Conservation (phyloP, 2,888 invertebrate species). For the Dendrolimus pini region DNA sequence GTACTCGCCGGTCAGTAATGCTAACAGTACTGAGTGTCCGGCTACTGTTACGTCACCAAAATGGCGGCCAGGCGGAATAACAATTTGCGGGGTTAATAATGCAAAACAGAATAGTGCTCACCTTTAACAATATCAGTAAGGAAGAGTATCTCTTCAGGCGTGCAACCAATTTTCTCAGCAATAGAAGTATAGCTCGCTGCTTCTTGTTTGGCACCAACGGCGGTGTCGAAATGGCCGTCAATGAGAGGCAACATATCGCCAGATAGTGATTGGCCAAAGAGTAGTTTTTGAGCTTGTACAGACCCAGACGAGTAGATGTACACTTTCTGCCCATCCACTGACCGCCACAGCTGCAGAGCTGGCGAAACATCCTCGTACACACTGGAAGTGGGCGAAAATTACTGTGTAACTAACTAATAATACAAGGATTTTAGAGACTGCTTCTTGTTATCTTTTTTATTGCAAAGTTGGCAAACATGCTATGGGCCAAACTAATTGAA, state of each 20-base stretch:
- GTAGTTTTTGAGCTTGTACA: constrained; percentile 90
- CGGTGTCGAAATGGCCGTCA: constrained; percentile 91
- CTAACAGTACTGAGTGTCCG: no score
- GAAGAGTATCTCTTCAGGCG: constrained; percentile 85
- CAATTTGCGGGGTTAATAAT: no score
- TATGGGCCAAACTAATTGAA: no score
- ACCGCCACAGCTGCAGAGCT: constrained; percentile 84
- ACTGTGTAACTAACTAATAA: neutral
- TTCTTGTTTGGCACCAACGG: constrained; percentile 88
- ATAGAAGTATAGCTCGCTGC: constrained; percentile 87
- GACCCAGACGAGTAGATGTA: constrained; percentile 96
- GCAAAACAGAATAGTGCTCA: constrained; percentile 31
- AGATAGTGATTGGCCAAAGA: constrained; percentile 84
- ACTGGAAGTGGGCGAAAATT: constrained; percentile 67
- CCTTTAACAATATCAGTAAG: constrained; percentile 91
- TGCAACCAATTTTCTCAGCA: constrained; percentile 78
- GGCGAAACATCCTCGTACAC: constrained; percentile 90
- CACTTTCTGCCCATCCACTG: constrained; percentile 79
- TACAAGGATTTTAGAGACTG: no score
- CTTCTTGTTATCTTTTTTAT: no score
- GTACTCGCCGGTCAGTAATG: no score
- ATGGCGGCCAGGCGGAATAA: no score
- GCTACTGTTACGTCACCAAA: no score
- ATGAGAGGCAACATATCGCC: constrained; percentile 87
- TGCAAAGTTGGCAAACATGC: no score